Base-by-base conservation (phyloP, 2,888 invertebrate genomes). In the Cheilosia pagana region DNA sequence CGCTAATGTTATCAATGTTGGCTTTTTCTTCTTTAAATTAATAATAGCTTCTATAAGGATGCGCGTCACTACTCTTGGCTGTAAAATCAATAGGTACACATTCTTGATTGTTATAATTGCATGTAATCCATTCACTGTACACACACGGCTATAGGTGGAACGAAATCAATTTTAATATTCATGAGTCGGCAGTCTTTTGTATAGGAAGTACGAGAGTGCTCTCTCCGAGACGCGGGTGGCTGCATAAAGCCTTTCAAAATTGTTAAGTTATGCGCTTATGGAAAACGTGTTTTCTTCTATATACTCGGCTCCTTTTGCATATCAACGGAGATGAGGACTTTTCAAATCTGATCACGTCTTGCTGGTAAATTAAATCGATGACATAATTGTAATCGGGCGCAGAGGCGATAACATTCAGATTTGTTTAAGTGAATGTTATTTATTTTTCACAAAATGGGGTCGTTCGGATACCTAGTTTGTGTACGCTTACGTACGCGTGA, bases 311-410 rank as follows among this genome's bases (percentile, higher is more conserved):
- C 10, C 16, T 8, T 2, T 31, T 5, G 50, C 41, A n/a, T n/a
- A n/a, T n/a, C 59, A 16, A 31, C 6, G 41, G 43, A 39, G 39
- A 19, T 39, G n/a, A 12, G 41, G 43, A 52, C 65, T 65, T 41
- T 57, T n/a, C 6, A 52, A 79, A 60, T 79, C 60, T 28, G 25
- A 53, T 65, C 79, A 79, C 79, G 72, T 72, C 35, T 67, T 12
- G 7, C 48, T 67, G 23, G 31, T 16, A 67, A 75, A 67, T 67
- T 59, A 43, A 67, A 67, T 45, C 60, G 60, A 72, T 74, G 60
- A 45, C 48, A 74, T 79, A 62, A 53, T 25, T 35, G 12, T 10
- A 35, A 35, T 12, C 35, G 35, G 35, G 35, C 10, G 1, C 10
- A 12, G 12, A 35, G 12, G 3, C 3, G 3, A 35, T 35, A 3